phyloP scores from a whole-genome alignment of 2,797 vertebrate species.

The Schizopygopsis malacanthus region DNA sequence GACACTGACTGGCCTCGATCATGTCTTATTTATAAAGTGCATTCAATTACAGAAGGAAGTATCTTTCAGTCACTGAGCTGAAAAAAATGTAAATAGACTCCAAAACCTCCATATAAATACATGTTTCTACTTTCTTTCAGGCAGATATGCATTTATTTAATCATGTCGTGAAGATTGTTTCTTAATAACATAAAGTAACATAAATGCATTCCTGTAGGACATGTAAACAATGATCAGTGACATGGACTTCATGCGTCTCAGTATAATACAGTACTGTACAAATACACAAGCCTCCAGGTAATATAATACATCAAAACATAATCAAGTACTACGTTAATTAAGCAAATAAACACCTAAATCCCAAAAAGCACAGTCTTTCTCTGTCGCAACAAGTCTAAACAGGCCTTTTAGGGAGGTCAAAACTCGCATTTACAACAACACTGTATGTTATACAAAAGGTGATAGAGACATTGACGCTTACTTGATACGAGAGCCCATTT shows the following conservation, averaged over 20 bases:
- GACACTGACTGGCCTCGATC: background rate
- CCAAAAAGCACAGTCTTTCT: conserved; percentile 21
- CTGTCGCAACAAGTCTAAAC: conserved; percentile 75
- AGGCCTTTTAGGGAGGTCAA: conserved; percentile 55
- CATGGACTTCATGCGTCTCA: background rate
- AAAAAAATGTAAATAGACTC: background rate
- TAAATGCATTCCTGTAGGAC: background rate
- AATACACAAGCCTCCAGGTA: background rate
- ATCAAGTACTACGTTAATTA: background rate
- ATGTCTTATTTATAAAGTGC: conserved; percentile 40
- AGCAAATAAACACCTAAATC: conserved; percentile 16
- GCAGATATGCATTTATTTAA: background rate
- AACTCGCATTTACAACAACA: conserved; percentile 42
- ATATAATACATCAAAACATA: background rate
- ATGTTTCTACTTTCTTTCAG: background rate
- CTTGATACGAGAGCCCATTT: conserved; percentile 82
- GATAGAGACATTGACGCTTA: conserved; percentile 64
- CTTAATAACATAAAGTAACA: background rate
- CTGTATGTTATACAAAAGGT: background rate
- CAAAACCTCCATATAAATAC: background rate
- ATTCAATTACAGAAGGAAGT: conserved; percentile 37
- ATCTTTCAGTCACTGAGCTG: background rate
- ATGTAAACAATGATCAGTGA: conserved; percentile 25
- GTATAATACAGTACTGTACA: background rate
- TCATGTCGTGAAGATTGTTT: background rate